A percentile compares a stretch with the other conserved stretches of the same genome.
These are phyloP conservation scores for Danaus melanippus DNA, from an alignment of 1,140 invertebrate species.

Conservation along the genomic window DNA sequence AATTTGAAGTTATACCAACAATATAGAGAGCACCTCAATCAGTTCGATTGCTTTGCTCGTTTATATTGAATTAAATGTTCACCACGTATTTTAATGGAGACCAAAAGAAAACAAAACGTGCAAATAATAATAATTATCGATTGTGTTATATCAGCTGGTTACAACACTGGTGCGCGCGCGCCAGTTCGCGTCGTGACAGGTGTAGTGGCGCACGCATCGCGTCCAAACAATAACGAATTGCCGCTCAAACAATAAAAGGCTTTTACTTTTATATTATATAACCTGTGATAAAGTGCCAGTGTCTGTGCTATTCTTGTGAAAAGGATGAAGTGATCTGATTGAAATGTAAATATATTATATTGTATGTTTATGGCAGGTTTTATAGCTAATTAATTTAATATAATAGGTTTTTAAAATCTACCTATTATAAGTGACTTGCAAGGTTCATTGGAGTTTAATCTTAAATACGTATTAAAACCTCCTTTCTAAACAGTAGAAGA, in stretches of 20 bases:
- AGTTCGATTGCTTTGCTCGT: conserved; percentile 3
- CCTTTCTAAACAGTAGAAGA: too few species aligned
- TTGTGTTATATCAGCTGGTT: neutral
- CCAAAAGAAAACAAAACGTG: too few species aligned
- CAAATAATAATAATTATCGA: too few species aligned
- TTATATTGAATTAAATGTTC: neutral
- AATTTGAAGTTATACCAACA: too few species aligned
- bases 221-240: conserved; percentile 26
- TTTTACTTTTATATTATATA: conserved; percentile 55
- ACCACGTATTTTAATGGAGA: too few species aligned
- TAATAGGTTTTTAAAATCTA: neutral
- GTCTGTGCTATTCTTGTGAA: conserved; percentile 24
- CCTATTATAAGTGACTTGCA: too few species aligned
- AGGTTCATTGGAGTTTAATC: too few species aligned
- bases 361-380: neutral
- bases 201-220: conserved; percentile 41
- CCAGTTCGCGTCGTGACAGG: conserved; percentile 43
- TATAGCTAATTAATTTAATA: neutral
- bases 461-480: too few species aligned
- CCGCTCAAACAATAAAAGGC: conserved; percentile 28
- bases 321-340: conserved; percentile 4
- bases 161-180: conserved; percentile 31
- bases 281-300: conserved; percentile 27
- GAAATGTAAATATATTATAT: conserved; percentile 4
- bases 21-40: too few species aligned